These are phyloP conservation scores for Cheumatopsyche charites DNA, from an alignment of 1,140 invertebrate species.

Conservation along the genomic window DNA sequence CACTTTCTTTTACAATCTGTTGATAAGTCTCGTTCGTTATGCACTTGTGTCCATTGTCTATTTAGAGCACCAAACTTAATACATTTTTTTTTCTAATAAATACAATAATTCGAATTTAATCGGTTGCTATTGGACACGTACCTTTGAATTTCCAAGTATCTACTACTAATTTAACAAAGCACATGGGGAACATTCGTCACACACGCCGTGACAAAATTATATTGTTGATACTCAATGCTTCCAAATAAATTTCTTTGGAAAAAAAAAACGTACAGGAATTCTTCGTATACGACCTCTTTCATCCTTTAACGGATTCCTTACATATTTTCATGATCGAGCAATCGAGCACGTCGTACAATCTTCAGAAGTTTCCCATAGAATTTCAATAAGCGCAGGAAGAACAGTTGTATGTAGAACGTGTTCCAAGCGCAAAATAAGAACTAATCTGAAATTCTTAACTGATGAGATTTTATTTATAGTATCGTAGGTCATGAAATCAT, in stretches of 20 bases:
- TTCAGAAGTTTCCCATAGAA: slow-evolving; percentile 3
- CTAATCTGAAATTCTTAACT: neutral
- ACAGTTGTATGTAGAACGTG: neutral
- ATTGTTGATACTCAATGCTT: neutral
- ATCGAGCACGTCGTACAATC: slow-evolving; percentile 10
- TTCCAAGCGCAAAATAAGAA: slow-evolving; percentile 1
- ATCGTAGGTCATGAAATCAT: too few relatives aligned
- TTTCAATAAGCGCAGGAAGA: slow-evolving; percentile 1
- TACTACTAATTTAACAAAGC: too few relatives aligned
- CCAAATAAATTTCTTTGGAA: too few relatives aligned
- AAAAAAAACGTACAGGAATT: neutral
- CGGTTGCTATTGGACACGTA: too few relatives aligned
- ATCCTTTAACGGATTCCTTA: slow-evolving; percentile 12
- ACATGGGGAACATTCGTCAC: neutral
- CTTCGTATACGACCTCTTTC: neutral
- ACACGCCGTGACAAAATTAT: slow-evolving; percentile 1
- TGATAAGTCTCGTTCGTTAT: too few relatives aligned
- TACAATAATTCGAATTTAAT: too few relatives aligned
- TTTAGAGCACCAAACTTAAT: too few relatives aligned
- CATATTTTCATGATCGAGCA: slow-evolving; percentile 19
- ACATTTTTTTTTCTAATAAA: too few relatives aligned
- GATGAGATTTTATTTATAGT: too few relatives aligned
- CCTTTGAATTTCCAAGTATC: too few relatives aligned
- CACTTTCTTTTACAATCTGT: too few relatives aligned
- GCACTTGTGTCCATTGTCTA: too few relatives aligned